These are phyloP conservation scores for Amitus sp. DNA, from an alignment of 2,888 invertebrate species.

Conservation along the genomic window DNA sequence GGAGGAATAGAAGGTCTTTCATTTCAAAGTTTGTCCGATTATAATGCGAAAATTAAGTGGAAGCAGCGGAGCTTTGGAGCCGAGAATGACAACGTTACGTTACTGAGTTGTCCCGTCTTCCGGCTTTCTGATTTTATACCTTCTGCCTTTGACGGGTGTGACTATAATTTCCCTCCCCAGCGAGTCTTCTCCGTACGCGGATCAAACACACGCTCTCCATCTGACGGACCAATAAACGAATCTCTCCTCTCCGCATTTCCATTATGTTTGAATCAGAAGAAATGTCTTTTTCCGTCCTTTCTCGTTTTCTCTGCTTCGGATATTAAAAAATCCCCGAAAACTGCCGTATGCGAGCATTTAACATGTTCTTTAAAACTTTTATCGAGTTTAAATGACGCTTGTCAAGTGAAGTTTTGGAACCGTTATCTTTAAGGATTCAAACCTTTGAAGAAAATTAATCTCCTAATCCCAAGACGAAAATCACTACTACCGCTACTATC, in stretches of 20 bases:
- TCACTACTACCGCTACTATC: too few relatives aligned
- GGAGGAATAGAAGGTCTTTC: not conserved
- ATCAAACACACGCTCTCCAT: not conserved
- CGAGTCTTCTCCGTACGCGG: conserved; percentile 7
- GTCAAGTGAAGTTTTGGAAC: too few relatives aligned
- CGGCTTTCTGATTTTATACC: conserved; percentile 55
- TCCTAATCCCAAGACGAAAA: too few relatives aligned
- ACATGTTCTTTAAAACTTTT: too few relatives aligned
- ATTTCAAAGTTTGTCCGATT: conserved; percentile 6
- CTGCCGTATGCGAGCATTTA: too few relatives aligned
- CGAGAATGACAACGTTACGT: conserved; percentile 7
- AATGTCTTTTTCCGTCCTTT: not conserved
- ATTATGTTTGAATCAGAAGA: conserved; percentile 5
- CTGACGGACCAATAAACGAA: conserved; percentile 6
- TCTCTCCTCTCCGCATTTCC: conserved; percentile 1
- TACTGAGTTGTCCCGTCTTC: conserved; percentile 50
- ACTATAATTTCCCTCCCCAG: conserved; percentile 22
- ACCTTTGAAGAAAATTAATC: too few relatives aligned
- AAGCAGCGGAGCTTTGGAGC: not conserved
- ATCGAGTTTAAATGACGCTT: too few relatives aligned
- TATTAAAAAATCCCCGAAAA: not conserved
- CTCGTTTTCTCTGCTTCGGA: not conserved
- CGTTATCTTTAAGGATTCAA: too few relatives aligned
- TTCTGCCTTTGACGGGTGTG: conserved; percentile 34
- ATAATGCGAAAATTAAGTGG: not conserved